phyloP scores from a whole-genome alignment of 2,113 vertebrate species.

The Oryzias celebensis region DNA sequence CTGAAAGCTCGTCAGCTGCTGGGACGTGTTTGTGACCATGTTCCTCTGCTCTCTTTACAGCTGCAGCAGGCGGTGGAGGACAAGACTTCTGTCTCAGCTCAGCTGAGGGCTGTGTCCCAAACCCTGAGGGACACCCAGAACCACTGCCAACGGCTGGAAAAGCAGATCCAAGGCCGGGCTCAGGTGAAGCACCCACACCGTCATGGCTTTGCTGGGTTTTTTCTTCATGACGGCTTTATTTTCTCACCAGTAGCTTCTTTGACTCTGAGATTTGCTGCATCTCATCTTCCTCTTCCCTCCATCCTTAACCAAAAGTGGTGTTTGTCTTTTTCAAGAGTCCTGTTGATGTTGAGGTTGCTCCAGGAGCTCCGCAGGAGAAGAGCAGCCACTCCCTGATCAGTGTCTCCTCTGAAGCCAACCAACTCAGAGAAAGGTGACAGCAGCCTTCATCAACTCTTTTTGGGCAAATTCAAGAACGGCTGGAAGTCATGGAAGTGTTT shows the following conservation, averaged over 20 bases:
- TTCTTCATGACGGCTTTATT: neutral
- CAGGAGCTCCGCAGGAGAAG: conserved; percentile 85
- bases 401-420: conserved; percentile 72
- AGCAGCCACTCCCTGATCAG: conserved; percentile 65
- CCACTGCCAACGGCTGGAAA: conserved; percentile 80
- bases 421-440: conserved; percentile 82
- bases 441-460: accelerated
- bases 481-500: neutral
- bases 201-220: neutral
- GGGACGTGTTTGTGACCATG: no score
- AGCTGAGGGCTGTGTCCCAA: conserved; percentile 81
- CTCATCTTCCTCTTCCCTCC: neutral
- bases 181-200: conserved; percentile 16
- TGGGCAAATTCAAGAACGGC: neutral
- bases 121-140: conserved; percentile 82
- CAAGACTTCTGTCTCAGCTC: conserved; percentile 75
- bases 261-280: neutral
- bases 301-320: neutral
- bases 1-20: no score
- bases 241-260: no score
- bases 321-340: conserved; percentile 66
- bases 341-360: conserved; percentile 77
- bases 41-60: conserved; percentile 46
- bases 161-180: conserved; percentile 65
- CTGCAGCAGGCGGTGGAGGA: conserved; percentile 81